phyloP scores from a whole-genome alignment of 2,888 invertebrate species.

The Petrolisthes cinctipes region DNA sequence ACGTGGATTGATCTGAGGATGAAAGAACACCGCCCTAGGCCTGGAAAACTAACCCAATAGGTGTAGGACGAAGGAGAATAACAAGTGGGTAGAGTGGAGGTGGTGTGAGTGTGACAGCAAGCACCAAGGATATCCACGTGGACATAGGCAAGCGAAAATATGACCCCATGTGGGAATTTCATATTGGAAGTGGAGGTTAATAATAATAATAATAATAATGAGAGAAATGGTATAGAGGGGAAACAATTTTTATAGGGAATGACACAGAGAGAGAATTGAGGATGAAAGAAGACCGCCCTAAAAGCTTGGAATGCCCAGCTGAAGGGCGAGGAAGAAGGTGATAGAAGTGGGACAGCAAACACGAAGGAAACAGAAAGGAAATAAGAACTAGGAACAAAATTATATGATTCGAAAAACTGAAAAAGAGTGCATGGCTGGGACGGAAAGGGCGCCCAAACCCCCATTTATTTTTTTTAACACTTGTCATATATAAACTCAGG shows the following conservation, averaged over 20 bases:
- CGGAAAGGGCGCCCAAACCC: not conserved
- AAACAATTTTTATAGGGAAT: too few relatives aligned
- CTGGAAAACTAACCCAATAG: too few relatives aligned
- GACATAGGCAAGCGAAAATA: not conserved
- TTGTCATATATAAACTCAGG: too few relatives aligned
- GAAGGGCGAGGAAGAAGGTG: not conserved
- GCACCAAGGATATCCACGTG: conserved; percentile 7
- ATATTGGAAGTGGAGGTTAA: not conserved
- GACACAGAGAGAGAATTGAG: too few relatives aligned
- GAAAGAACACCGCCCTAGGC: too few relatives aligned
- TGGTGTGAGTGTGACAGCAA: too few relatives aligned
- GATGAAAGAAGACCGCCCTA: too few relatives aligned
- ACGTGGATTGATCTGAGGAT: too few relatives aligned
- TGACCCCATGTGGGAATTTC: not conserved
- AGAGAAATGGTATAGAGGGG: too few relatives aligned
- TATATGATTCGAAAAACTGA: not conserved
- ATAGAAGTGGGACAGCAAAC: not conserved
- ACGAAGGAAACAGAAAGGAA: not conserved
- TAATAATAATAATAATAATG: not conserved
- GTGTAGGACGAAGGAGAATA: too few relatives aligned
- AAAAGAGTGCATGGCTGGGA: not conserved
- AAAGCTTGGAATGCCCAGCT: not conserved
- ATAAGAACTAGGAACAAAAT: not conserved
- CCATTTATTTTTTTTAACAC: too few relatives aligned
- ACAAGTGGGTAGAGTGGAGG: too few relatives aligned